Evolutionary conservation across 2,888 invertebrate species (phyloP).

Genomic region (Neoascia interrupta): DNA sequence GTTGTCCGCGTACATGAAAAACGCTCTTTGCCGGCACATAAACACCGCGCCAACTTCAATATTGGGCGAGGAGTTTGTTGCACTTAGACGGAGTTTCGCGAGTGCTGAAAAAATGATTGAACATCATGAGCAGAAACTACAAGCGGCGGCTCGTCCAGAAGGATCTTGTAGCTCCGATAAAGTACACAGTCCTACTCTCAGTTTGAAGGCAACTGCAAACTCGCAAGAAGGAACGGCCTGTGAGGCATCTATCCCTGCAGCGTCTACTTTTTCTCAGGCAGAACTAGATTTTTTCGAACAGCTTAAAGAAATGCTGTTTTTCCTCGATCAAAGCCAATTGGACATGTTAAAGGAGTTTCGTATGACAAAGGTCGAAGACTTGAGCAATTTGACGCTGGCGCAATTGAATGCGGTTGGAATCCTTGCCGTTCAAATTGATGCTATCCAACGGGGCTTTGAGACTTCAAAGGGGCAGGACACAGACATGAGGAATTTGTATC

Average conservation of each 20-base stretch:
- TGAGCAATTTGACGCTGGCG: slow-evolving; percentile 41
- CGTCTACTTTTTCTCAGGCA: too few relatives aligned
- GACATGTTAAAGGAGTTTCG: slow-evolving; percentile 20
- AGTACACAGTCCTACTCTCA: too few relatives aligned
- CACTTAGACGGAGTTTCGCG: slow-evolving; percentile 6
- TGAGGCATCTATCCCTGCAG: too few relatives aligned
- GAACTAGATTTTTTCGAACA: neutral
- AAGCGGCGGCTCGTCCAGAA: neutral
- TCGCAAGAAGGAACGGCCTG: neutral
- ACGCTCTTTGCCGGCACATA: slow-evolving; percentile 32
- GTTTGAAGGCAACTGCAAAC: too few relatives aligned
- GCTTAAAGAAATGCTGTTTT: slow-evolving; percentile 32
- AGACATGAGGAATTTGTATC: slow-evolving; percentile 56
- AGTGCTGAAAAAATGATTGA: slow-evolving; percentile 29
- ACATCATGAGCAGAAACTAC: slow-evolving; percentile 21
- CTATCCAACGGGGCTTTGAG: slow-evolving; percentile 47
- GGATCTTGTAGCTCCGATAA: too few relatives aligned
- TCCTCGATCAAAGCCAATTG: slow-evolving; percentile 40
- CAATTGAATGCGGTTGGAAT: slow-evolving; percentile 57
- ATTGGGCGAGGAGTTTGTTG: slow-evolving; percentile 39
- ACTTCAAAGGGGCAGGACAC: slow-evolving; percentile 33
- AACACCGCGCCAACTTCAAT: slow-evolving; percentile 39
- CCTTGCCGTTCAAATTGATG: slow-evolving; percentile 52
- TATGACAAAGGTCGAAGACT: slow-evolving; percentile 35
- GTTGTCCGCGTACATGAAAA: slow-evolving; percentile 37